Evolutionary conservation across 2,888 invertebrate species (phyloP), one percentile per base, ranked within the genome.

Genomic region (Subacronicta megacephala): DNA sequence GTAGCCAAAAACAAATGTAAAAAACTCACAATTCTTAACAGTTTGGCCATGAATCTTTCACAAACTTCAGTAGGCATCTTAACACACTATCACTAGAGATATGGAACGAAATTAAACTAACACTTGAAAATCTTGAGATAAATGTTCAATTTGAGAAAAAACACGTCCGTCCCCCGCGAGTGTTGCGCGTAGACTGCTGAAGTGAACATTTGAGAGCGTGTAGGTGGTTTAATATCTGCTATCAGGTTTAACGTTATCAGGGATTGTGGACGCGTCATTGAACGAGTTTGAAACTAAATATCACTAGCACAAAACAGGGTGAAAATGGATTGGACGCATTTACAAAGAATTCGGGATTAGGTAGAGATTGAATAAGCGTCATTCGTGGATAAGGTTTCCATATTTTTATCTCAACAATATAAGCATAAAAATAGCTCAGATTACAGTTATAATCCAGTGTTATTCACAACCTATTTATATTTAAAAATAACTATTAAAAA

Each of bases 11-110:
- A 5, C 50, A 37, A 35, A n/a, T n/a, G n/a, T n/a, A 57, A 23
- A 7, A 64, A 60, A 90, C 90, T 90, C 52, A 90, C 90, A 66
- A 88, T 70, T 55, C 70, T 78, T 23, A 82, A 75, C 43, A 89
- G 50, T 66, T 80, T 88, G 16, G 82, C 75, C 60, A 88, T 65
- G 66, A 90, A 84, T 71, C 84, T 87, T 65, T 89, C 90, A 56
- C 85, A 80, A 13, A 81, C 82, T 51, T 85, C 82, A 18, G 90
- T 86, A 62, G 90, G 90, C 90, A 90, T 90, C 37, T 75, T 75
- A 70, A 54, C 62, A 62, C 61, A 50, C 20, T 26, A 50, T 42
- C 73, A 70, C 67, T 58, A 65, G 41, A 75, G 50, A 59, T 54
- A 43, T 15, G 13, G 23, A 36, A 51, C 44, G 35, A 51, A 57